phyloP scores from a whole-genome alignment of 2,113 vertebrate genomes.

The Syngnathus scovelli region DNA sequence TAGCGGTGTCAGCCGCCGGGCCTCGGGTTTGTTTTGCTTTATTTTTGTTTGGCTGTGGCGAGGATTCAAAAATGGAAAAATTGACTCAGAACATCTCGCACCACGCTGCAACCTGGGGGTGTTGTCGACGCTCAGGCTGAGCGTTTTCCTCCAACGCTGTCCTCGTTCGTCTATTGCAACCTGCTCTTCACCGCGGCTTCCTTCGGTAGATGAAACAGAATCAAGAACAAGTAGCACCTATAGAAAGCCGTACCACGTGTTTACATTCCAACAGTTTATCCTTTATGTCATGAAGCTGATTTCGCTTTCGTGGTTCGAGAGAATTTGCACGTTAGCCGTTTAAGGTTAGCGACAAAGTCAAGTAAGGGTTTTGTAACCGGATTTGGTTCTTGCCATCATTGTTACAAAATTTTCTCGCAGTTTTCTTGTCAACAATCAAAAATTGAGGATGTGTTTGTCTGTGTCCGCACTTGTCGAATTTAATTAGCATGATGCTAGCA shows the following conservation, averaged over 20 bases:
- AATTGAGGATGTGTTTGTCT: not conserved
- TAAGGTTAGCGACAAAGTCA: not conserved
- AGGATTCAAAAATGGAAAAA: slow-evolving; percentile 28
- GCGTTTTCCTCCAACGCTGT: slow-evolving; percentile 17
- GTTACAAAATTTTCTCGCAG: not conserved
- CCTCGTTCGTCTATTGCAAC: slow-evolving; percentile 31
- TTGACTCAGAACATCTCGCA: slow-evolving; percentile 28
- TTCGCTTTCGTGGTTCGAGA: not conserved
- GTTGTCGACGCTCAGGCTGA: slow-evolving; percentile 11
- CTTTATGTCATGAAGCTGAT: not conserved
- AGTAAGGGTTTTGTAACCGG: not conserved
- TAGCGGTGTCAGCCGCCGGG: slow-evolving; percentile 9
- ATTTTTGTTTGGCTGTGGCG: slow-evolving; percentile 10
- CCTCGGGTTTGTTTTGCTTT: slow-evolving; percentile 5
- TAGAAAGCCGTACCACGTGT: not conserved
- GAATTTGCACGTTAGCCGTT: not conserved
- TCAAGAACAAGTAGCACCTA: not conserved
- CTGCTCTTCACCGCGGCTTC: slow-evolving; percentile 19
- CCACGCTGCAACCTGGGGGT: slow-evolving; percentile 24
- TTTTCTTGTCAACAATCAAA: not conserved
- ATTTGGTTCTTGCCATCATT: no score
- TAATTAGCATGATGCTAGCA: not conserved
- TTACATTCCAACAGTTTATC: not conserved
- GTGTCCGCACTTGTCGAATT: not conserved
- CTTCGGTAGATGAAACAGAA: slow-evolving; percentile 25